These are phyloP conservation scores for Centropyge bicolor DNA, from an alignment of 2,797 vertebrate species.

Conservation along the genomic window DNA sequence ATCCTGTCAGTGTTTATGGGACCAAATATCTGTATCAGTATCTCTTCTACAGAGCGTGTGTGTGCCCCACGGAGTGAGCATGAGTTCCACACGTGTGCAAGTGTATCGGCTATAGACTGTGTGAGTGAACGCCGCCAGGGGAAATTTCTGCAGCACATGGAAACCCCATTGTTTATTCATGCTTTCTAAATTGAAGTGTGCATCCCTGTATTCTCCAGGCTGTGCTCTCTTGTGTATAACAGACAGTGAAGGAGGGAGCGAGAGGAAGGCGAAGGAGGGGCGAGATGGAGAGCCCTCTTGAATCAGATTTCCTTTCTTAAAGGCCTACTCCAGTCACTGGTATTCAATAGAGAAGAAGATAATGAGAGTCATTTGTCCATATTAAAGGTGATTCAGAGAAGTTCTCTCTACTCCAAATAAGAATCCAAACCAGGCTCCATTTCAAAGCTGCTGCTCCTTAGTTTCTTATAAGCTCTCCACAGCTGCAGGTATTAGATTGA, in stretches of 20 bases:
- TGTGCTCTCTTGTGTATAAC: slow-evolving; percentile 68
- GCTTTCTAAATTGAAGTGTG: slow-evolving; percentile 86
- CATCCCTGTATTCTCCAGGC: slow-evolving; percentile 78
- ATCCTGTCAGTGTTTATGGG: slow-evolving; percentile 32
- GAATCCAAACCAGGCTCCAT: slow-evolving; percentile 67
- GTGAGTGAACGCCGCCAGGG: slow-evolving; percentile 70
- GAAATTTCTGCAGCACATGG: slow-evolving; percentile 83
- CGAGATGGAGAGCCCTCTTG: slow-evolving; percentile 50
- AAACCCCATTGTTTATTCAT: slow-evolving; percentile 87
- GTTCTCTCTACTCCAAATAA: slow-evolving; percentile 72
- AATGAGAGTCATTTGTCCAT: slow-evolving; percentile 83
- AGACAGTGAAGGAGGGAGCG: slow-evolving; percentile 38
- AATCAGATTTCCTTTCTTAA: slow-evolving; percentile 72
- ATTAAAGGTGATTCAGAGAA: slow-evolving; percentile 79
- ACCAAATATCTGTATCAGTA: slow-evolving; percentile 37
- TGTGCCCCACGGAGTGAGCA: slow-evolving; percentile 16
- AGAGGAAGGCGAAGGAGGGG: slow-evolving; percentile 25
- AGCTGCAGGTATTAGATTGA: slow-evolving; percentile 49
- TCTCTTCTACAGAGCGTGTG: slow-evolving; percentile 11
- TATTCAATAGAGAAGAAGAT: slow-evolving; percentile 73
- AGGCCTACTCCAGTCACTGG: slow-evolving; percentile 61
- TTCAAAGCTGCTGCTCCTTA: slow-evolving; percentile 34
- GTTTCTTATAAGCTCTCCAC: slow-evolving; percentile 18
- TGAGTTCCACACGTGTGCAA: slow-evolving; percentile 47
- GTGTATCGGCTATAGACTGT: slow-evolving; percentile 48